Conservation (phyloP, 2,113 vertebrate species). For the Polypterus senegalus region DNA sequence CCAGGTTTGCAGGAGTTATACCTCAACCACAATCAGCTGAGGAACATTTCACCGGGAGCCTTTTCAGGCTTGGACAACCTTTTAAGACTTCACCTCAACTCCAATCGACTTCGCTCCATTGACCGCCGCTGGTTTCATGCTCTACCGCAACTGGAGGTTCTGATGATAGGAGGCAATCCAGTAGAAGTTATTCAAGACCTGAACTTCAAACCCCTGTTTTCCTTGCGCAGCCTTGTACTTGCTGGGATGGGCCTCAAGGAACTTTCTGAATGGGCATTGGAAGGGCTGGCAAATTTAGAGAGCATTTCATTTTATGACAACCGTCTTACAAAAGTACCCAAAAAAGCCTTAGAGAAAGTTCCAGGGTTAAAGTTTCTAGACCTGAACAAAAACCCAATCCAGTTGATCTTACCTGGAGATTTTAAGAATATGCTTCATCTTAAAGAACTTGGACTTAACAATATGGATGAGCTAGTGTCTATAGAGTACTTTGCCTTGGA, state of each 20-base stretch:
- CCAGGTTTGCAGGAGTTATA: slow-evolving; percentile 76
- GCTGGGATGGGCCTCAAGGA: slow-evolving; percentile 70
- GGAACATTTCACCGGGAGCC: slow-evolving; percentile 58
- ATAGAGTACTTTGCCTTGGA: slow-evolving; percentile 73
- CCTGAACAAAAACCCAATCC: slow-evolving; percentile 78
- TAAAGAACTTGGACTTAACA: slow-evolving; percentile 83
- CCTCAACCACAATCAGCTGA: slow-evolving; percentile 81
- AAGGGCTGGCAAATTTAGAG: slow-evolving; percentile 68
- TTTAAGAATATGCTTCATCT: slow-evolving; percentile 79
- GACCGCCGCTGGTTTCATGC: slow-evolving; percentile 71
- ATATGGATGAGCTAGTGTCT: slow-evolving; percentile 85
- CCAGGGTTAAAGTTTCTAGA: slow-evolving; percentile 81
- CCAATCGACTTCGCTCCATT: slow-evolving; percentile 64
- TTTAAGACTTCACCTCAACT: slow-evolving; percentile 80
- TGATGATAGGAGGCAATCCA: slow-evolving; percentile 84
- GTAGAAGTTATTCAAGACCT: slow-evolving; percentile 67
- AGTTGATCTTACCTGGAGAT: slow-evolving; percentile 67
- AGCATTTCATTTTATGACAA: slow-evolving; percentile 89
- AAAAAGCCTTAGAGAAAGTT: slow-evolving; percentile 61
- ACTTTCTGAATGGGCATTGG: slow-evolving; percentile 67
- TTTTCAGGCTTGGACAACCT: slow-evolving; percentile 62
- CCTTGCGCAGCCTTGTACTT: slow-evolving; percentile 76
- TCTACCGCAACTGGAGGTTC: slow-evolving; percentile 73
- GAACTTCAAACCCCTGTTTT: slow-evolving; percentile 67
- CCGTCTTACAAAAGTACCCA: slow-evolving; percentile 60